Percentiles rank a stretch among this genome's conserved stretches.
Conservation (phyloP, 1,140 invertebrate species). For the Calliphora vicina region DNA sequence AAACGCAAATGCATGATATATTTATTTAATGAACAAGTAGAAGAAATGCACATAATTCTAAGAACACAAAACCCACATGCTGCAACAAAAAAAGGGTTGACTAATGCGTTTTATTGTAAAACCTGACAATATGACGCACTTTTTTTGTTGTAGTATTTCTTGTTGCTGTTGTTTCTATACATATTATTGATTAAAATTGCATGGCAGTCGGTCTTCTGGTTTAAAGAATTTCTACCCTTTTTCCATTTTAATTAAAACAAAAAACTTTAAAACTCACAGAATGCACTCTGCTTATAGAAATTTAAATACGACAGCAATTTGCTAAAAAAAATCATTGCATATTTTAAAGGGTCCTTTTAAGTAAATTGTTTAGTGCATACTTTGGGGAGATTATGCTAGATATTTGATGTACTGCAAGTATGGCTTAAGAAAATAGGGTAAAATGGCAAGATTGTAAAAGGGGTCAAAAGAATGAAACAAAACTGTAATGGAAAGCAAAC, state of each 20-base stretch:
- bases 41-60: neutral
- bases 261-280: neutral
- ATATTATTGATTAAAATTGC: neutral
- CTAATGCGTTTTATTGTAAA: slow-evolving; percentile 10
- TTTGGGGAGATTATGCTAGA: neutral
- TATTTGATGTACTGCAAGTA: too few relatives aligned
- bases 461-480: too few relatives aligned
- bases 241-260: neutral
- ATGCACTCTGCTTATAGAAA: neutral
- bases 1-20: neutral
- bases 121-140: slow-evolving; percentile 3
- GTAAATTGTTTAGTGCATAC: neutral
- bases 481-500: too few relatives aligned
- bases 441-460: too few relatives aligned
- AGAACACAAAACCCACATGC: neutral
- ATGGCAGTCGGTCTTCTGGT: neutral
- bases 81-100: neutral
- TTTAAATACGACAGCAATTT: neutral
- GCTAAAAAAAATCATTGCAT: neutral
- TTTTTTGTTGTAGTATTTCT: neutral
- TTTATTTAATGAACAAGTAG: neutral
- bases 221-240: neutral
- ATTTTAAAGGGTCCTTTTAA: neutral
- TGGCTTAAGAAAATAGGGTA: too few relatives aligned
- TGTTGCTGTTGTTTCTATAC: neutral